Base-by-base conservation (phyloP, 2,113 vertebrate species). In the Mellivora capensis region DNA sequence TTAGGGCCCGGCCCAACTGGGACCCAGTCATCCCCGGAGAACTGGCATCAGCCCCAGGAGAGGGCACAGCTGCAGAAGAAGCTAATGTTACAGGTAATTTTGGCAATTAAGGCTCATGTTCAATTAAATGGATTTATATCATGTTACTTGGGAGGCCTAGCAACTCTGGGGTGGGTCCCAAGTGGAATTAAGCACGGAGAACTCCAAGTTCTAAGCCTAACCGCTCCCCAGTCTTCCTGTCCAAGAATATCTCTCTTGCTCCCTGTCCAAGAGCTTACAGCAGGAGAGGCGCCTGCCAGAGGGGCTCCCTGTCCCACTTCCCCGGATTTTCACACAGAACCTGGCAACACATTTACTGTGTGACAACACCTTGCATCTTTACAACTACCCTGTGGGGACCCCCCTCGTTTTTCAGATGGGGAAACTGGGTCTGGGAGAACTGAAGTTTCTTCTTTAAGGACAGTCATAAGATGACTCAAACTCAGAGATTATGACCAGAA, bases 31-130 rank as follows among this genome's bases (percentile, higher is more conserved):
- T 97, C 98, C 98, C 97, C 49, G 15, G 96, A 96, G 90, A 97
- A 93, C 83, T 98, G 98, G 97, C 95, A 97, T 84, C 97, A 97
- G 98, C 98, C 98, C 98, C 88, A 92, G 96, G 93, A 98, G 98
- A 98, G 98, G 94, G 39, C 98, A 96, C 99, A 99, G 99, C 98
- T 99, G 99, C 97, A 97, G 97, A 98, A 94, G 94, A 98, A 98
- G 99, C 99, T 98, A 98, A 98, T 97, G 98, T 98, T 98, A 98
- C 98, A 98, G 98, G 99, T 99, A 98, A 99, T 99, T 99, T 98
- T 93, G 93, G 93, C 97, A 93, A 97, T 97, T 97, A 97, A 96
- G 93, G 93, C 57, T 89, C 89, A 64, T 61, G 69, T 97, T 97
- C 96, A 97, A 88, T 97, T 97, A 97, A 96, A 67, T 4, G 39